Percentiles rank a stretch among this genome's conserved stretches.
phyloP scores from a whole-genome alignment of 2,888 invertebrate species.

The Barypeithes pellucidus region DNA sequence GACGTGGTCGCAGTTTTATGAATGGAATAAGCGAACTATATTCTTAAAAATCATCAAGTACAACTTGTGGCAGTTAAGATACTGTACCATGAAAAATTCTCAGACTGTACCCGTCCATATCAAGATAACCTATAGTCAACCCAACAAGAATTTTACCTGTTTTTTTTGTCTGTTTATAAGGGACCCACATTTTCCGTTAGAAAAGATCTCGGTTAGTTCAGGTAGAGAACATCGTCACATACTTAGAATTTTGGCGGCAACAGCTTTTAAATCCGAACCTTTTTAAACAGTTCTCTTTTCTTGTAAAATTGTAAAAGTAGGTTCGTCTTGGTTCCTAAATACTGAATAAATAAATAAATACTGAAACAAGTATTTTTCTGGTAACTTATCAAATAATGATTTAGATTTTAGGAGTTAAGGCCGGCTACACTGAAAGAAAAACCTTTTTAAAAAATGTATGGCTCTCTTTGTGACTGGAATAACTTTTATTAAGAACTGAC shows the following conservation, averaged over 20 bases:
- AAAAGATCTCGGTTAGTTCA: slow-evolving; percentile 51
- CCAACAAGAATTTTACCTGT: slow-evolving; percentile 52
- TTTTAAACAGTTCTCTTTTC: slow-evolving; percentile 19
- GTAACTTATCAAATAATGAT: too few species aligned
- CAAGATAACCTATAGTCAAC: slow-evolving; percentile 29
- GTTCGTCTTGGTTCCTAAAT: background rate
- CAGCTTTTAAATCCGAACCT: background rate
- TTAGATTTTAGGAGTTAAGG: too few species aligned
- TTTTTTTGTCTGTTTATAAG: slow-evolving; percentile 49
- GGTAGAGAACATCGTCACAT: slow-evolving; percentile 48
- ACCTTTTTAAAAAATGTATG: too few species aligned
- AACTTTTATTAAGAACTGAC: too few species aligned
- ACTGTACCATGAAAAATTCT: slow-evolving; percentile 3
- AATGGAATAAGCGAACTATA: background rate
- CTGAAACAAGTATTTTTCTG: background rate
- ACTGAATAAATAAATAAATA: background rate
- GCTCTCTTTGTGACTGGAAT: too few species aligned
- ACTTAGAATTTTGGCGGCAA: slow-evolving; percentile 44
- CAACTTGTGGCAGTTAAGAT: background rate
- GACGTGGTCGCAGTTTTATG: background rate
- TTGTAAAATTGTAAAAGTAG: slow-evolving; percentile 27
- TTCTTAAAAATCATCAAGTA: background rate
- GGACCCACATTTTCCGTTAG: slow-evolving; percentile 52
- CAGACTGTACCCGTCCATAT: slow-evolving; percentile 10
- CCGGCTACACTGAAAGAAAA: too few species aligned